Evolutionary conservation across 2,888 invertebrate genomes (phyloP).

Genomic region (Parnassius smintheus): DNA sequence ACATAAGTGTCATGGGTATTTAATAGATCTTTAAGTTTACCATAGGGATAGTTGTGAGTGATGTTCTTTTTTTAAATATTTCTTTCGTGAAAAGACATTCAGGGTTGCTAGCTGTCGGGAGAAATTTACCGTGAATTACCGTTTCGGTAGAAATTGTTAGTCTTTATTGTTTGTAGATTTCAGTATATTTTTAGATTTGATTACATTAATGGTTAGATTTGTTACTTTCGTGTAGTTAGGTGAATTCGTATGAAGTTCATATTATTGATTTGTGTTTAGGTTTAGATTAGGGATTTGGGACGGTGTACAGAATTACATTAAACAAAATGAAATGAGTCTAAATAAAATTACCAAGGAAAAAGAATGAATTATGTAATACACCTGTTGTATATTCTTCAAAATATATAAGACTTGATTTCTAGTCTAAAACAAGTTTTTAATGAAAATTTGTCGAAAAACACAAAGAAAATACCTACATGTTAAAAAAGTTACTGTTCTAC

Average conservation of each 20-base stretch:
- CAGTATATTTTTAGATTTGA: slow-evolving; percentile 2
- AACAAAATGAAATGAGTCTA: too few species aligned
- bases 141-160: background rate
- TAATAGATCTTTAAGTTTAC: slow-evolving; percentile 18
- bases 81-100: background rate
- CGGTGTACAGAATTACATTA: slow-evolving; percentile 8
- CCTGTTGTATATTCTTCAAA: too few species aligned
- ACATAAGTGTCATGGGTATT: slow-evolving; percentile 26
- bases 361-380: too few species aligned
- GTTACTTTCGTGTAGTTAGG: slow-evolving; percentile 12
- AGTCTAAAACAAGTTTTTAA: too few species aligned
- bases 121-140: slow-evolving; percentile 11
- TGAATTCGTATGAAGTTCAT: slow-evolving; percentile 7
- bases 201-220: slow-evolving; percentile 6
- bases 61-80: slow-evolving; percentile 7
- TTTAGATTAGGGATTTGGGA: slow-evolving; percentile 8
- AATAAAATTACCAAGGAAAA: too few species aligned
- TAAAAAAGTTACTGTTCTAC: too few species aligned
- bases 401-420: too few species aligned
- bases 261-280: slow-evolving; percentile 11
- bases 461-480: too few species aligned
- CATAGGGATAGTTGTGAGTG: slow-evolving; percentile 19
- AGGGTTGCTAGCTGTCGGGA: slow-evolving; percentile 10
- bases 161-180: slow-evolving; percentile 12
- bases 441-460: too few species aligned